Conservation (phyloP, 2,797 vertebrate species). For the Mus spretus region DNA sequence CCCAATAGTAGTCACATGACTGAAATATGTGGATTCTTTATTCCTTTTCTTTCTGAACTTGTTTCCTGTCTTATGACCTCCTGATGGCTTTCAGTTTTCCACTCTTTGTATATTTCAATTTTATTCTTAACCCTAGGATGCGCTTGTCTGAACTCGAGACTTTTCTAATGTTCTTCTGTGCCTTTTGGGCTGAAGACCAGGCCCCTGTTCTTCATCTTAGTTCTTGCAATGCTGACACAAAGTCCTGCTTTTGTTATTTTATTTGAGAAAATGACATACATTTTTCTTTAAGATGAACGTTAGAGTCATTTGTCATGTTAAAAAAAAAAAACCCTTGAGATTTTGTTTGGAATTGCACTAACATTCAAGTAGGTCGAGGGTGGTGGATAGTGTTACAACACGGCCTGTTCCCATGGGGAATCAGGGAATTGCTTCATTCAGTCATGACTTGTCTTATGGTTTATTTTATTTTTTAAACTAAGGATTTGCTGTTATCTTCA, state of each 20-base stretch:
- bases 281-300: constrained; percentile 47
- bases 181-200: not conserved
- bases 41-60: not conserved
- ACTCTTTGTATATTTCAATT: constrained; percentile 17
- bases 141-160: not conserved
- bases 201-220: not conserved
- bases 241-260: not conserved
- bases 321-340: not conserved
- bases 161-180: constrained; percentile 30
- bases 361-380: not conserved
- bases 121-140: not conserved
- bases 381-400: not conserved
- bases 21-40: not conserved
- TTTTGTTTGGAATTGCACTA: constrained; percentile 53
- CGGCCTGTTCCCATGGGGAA: not conserved
- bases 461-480: not conserved
- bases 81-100: not conserved
- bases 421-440: constrained; percentile 8
- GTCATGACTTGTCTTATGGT: not conserved
- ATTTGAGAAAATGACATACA: constrained; percentile 14
- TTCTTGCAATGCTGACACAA: not conserved
- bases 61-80: not conserved
- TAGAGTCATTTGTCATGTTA: constrained; percentile 32
- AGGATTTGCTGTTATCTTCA: not conserved
- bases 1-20: constrained; percentile 2